Evolutionary conservation across 2,888 invertebrate genomes (phyloP).

Genomic region (Caprella mutica): DNA sequence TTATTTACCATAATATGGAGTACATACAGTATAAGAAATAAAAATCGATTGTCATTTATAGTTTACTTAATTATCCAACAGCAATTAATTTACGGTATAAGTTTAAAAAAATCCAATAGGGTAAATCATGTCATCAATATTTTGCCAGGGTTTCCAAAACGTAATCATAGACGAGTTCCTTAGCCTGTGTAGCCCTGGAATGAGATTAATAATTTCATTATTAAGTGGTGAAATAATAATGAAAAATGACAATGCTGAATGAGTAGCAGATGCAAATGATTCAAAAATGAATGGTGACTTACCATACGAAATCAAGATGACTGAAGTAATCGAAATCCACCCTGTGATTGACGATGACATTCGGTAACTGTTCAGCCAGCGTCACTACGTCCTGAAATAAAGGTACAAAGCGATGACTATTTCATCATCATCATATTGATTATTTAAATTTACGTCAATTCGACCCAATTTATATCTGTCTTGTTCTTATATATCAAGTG

Average conservation of each 20-base stretch:
- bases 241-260: neutral
- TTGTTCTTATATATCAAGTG: no score
- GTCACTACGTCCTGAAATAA: conserved; percentile 35
- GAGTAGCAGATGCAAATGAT: neutral
- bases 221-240: neutral
- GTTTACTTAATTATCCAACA: no score
- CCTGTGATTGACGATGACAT: conserved; percentile 41
- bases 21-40: no score
- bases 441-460: no score
- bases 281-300: neutral
- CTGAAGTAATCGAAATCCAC: conserved; percentile 55
- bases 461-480: no score
- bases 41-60: no score
- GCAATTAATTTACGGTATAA: no score
- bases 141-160: conserved; percentile 10
- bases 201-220: neutral
- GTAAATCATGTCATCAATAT: neutral
- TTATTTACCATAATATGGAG: no score
- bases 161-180: conserved; percentile 10
- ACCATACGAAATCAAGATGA: conserved; percentile 59
- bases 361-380: conserved; percentile 35
- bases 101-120: no score
- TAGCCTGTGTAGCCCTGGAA: conserved; percentile 14
- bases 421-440: no score
- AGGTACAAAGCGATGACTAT: no score